Percentiles rank a stretch among this genome's conserved stretches.
Conservation (phyloP, 2,797 vertebrate genomes). For the Lepilemur ruficaudatus region DNA sequence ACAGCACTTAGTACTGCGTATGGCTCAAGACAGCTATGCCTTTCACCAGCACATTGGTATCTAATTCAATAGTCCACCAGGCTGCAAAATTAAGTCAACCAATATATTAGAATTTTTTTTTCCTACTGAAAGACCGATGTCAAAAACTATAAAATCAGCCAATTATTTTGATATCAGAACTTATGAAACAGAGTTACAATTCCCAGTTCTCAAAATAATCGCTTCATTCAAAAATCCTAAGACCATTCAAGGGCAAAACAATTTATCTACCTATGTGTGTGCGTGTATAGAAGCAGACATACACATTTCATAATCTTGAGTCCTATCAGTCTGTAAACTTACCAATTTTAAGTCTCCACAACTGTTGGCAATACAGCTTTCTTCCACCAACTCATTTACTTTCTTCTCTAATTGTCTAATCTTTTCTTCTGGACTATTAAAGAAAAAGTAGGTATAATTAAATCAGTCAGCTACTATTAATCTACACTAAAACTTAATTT, state of each 20-base stretch:
- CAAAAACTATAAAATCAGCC: not conserved
- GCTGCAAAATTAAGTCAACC: not conserved
- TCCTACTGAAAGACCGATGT: not conserved
- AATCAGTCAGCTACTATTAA: not conserved
- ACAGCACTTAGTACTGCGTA: not conserved
- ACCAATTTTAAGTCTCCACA: conserved; percentile 93
- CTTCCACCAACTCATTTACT: conserved; percentile 96
- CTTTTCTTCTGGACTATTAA: conserved; percentile 94
- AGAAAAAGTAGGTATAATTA: conserved; percentile 50
- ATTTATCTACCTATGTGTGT: not conserved
- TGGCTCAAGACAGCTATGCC: not conserved
- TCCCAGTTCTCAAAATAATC: conserved; percentile 28
- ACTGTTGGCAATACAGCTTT: conserved; percentile 96
- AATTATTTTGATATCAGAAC: not conserved
- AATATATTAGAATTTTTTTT: not conserved
- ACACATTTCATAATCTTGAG: not conserved
- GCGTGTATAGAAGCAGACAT: not conserved
- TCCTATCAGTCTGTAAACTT: conserved; percentile 62
- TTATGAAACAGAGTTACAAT: conserved; percentile 22
- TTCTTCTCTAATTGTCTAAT: conserved; percentile 96
- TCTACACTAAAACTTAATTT: conserved; percentile 36
- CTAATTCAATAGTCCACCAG: not conserved
- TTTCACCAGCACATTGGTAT: not conserved
- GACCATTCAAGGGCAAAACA: not conserved
- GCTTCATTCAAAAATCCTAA: conserved; percentile 14